These are phyloP conservation scores for Coelinius sp. DNA, from an alignment of 2,888 invertebrate species.

Conservation along the genomic window DNA sequence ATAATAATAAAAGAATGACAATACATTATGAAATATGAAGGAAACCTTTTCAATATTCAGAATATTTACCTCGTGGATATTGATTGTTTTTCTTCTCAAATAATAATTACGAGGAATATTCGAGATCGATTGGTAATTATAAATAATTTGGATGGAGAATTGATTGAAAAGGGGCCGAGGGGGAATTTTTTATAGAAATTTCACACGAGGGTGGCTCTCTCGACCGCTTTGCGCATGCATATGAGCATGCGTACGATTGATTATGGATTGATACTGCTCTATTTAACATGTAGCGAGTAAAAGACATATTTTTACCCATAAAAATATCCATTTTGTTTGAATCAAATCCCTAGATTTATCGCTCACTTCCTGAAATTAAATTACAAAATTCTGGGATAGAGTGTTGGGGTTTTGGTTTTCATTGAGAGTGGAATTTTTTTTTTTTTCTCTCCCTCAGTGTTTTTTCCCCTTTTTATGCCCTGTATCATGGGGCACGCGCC, in stretches of 20 bases:
- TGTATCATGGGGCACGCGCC: constrained; percentile 55
- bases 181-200: neutral
- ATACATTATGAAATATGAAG: too few relatives aligned
- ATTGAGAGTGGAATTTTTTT: neutral
- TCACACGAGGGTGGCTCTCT: constrained; percentile 18
- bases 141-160: too few relatives aligned
- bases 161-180: neutral
- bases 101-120: too few relatives aligned
- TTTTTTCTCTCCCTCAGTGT: neutral
- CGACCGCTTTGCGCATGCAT: neutral
- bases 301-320: constrained; percentile 11
- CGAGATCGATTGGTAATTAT: neutral
- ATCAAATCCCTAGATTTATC: neutral
- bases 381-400: neutral
- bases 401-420: neutral
- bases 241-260: constrained; percentile 47
- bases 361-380: neutral
- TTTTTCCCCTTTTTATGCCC: neutral
- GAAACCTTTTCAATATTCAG: too few relatives aligned
- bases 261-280: constrained; percentile 49
- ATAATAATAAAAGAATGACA: too few relatives aligned
- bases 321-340: neutral
- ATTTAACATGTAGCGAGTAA: constrained; percentile 34
- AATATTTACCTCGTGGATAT: too few relatives aligned
- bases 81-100: too few relatives aligned